Percentiles rank a stretch among this genome's conserved stretches.
Evolutionary conservation across 2,113 vertebrate species (phyloP).

Genomic region (Sturnira hondurensis): DNA sequence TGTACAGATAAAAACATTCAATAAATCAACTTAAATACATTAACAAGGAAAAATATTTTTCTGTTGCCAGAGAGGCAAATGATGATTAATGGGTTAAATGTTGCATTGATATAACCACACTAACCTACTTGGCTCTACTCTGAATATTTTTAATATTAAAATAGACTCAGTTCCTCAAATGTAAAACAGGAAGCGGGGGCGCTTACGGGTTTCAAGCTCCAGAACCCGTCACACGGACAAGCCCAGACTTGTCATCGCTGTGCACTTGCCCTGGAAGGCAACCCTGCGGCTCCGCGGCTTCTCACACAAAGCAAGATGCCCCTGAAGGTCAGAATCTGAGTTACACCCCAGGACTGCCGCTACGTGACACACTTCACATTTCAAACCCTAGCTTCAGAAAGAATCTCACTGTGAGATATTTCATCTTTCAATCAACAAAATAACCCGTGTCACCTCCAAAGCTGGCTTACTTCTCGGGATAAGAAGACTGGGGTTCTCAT

Average conservation of each 20-base stretch:
- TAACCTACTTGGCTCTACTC: background rate
- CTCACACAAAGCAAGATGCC: background rate
- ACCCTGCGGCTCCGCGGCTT: background rate
- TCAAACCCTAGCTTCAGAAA: background rate
- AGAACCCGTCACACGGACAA: conserved; percentile 52
- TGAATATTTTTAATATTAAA: background rate
- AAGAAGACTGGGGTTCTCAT: background rate
- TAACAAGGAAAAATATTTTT: conserved; percentile 1
- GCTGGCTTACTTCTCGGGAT: background rate
- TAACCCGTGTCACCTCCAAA: background rate
- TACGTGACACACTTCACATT: background rate
- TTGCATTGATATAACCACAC: background rate
- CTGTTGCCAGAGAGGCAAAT: background rate
- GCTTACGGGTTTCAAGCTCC: background rate
- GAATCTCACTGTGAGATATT: background rate
- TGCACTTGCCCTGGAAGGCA: conserved; percentile 59
- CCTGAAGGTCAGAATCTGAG: background rate
- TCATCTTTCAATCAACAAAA: conserved; percentile 42
- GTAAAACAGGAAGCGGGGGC: conserved; percentile 28
- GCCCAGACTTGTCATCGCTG: conserved; percentile 64
- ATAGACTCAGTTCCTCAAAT: background rate
- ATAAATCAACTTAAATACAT: conserved; percentile 27
- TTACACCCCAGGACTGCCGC: background rate
- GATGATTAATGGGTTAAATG: background rate
- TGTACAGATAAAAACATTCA: background rate